Evolutionary conservation across 2,113 vertebrate genomes (phyloP).

Genomic region (Piaya cayana): DNA sequence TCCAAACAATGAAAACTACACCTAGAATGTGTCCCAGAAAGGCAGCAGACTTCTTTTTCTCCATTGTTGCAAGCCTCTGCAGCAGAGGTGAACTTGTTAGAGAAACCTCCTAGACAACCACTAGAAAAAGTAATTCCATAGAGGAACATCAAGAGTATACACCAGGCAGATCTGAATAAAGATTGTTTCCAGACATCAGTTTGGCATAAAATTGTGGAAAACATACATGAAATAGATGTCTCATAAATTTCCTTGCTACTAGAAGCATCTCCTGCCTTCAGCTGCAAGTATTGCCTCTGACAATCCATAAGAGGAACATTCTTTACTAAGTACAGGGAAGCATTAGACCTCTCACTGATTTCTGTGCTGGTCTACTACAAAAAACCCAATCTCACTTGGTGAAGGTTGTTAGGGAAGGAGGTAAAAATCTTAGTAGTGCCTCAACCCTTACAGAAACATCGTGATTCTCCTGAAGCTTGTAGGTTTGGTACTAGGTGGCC

Average conservation of each 20-base stretch:
- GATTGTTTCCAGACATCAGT: background rate
- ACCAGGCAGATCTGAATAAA: background rate
- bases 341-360: background rate
- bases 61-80: background rate
- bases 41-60: background rate
- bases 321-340: background rate
- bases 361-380: background rate
- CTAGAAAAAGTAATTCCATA: background rate
- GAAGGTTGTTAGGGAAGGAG: background rate
- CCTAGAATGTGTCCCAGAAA: background rate
- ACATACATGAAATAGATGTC: background rate
- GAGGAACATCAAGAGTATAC: background rate
- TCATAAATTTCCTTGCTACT: background rate
- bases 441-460: background rate
- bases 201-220: background rate
- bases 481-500: background rate
- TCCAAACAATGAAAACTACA: background rate
- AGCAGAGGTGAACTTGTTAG: background rate
- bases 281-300: background rate
- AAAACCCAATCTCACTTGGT: background rate
- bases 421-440: background rate
- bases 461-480: background rate
- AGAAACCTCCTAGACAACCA: background rate
- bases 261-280: background rate
- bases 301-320: background rate